phyloP scores from a whole-genome alignment of 1,140 invertebrate genomes.

The Zaprionus ghesquierei region DNA sequence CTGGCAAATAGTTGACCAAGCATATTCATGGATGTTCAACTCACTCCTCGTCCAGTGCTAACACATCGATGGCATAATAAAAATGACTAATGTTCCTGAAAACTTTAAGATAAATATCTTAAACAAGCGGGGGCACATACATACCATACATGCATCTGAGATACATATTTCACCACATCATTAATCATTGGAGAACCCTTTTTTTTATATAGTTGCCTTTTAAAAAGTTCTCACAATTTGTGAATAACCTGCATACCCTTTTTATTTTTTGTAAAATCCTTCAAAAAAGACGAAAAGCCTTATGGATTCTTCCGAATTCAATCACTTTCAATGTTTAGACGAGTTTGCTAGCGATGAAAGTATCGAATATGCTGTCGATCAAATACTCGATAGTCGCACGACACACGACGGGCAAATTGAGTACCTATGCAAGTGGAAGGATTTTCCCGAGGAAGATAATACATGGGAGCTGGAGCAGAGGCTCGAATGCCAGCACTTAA shows the following conservation, averaged over 20 bases:
- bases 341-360: background rate
- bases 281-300: no score
- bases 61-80: background rate
- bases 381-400: conserved; percentile 22
- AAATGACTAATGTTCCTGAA: background rate
- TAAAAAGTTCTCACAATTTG: background rate
- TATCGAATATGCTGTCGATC: conserved; percentile 18
- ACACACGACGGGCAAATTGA: background rate
- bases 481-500: background rate
- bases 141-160: no score
- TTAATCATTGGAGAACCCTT: no score
- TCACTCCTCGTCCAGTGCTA: background rate
- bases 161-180: no score
- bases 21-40: background rate
- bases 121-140: no score
- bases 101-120: background rate
- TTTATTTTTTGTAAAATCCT: no score
- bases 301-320: background rate
- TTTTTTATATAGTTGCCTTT: background rate
- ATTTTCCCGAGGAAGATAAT: conserved; percentile 25
- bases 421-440: conserved; percentile 38
- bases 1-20: background rate
- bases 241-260: background rate
- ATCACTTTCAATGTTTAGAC: background rate
- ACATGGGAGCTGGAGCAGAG: conserved; percentile 32